Evolutionary conservation across 2,888 invertebrate species (phyloP), one percentile per base, ranked within the genome.

Genomic region (Cybosia mesomella): DNA sequence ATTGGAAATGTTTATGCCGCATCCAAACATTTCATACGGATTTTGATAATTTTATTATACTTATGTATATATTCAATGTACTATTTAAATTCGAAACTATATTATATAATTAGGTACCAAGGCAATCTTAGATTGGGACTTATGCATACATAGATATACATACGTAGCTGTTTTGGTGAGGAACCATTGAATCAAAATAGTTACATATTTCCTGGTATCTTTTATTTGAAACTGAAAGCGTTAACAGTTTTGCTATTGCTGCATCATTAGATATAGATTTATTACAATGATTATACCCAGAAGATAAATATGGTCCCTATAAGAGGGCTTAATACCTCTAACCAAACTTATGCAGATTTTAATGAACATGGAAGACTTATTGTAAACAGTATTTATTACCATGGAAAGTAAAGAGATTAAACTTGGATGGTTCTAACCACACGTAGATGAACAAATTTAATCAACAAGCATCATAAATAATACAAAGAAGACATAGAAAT

Each of bases 61-160:
- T 36, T 77, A 71, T 72, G 62, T 74, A 67, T 79, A 68, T 71
- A 76, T 72, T 68, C 68, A 67, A 68, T 68, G 68, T 66, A 66
- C 65, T 72, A 58, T 58, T 64, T 76, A 67, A 59, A 61, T 53
- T 64, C 58, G 58, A 65, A 59, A 74, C 67, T 49, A 18, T 71
- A 66, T 64, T 21, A 18, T 63, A 66, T 66, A 49, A 68, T 67
- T 72, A 70, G 80, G 68, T 71, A 71, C 69, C 65, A 64, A 62
- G 68, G 66, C 0, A 58, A 78, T 59, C 58, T 63, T 68, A 61
- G 57, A 76, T 58, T 60, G 49, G 64, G 68, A 62, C 54, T 32
- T 28, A 58, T 49, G 28, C 28, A n/a, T 18, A 58, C 28, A n/a
- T 18, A 58, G 67, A 55, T 64, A 55, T 57, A 39, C 28, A 49